Percentiles rank a stretch among this genome's conserved stretches.
phyloP scores from a whole-genome alignment of 2,797 vertebrate species.

The Hoplostethus atlanticus region DNA sequence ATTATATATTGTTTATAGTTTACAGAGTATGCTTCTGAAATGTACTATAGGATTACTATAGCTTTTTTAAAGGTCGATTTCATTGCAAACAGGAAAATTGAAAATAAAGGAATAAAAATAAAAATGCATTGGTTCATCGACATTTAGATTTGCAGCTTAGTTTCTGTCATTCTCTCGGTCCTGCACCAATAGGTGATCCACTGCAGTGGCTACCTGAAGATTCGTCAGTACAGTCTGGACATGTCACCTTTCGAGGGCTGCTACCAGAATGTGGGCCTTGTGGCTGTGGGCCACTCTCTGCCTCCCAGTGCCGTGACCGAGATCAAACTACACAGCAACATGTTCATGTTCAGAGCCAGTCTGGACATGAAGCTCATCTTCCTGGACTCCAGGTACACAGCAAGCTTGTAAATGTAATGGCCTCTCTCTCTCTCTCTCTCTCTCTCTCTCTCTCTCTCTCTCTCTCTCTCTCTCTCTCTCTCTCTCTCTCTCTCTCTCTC shows the following conservation, averaged over 20 bases:
- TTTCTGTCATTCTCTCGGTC: not conserved
- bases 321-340: constrained; percentile 99
- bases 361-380: constrained; percentile 99
- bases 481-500: too few relatives aligned
- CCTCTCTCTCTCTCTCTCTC: too few relatives aligned
- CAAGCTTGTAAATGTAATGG: not conserved
- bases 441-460: too few relatives aligned
- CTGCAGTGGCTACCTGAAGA: constrained; percentile 98
- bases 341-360: constrained; percentile 99
- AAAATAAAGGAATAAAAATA: too few relatives aligned
- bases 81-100: too few relatives aligned
- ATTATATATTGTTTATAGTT: too few relatives aligned
- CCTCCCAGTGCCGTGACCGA: constrained; percentile 97
- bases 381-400: constrained; percentile 93
- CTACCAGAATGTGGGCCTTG: constrained; percentile 98
- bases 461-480: too few relatives aligned
- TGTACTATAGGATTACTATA: too few relatives aligned
- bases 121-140: not conserved
- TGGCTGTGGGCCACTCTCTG: constrained; percentile 97
- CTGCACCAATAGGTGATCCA: constrained; percentile 91
- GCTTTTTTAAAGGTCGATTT: too few relatives aligned
- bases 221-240: constrained; percentile 97
- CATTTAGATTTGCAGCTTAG: not conserved
- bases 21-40: too few relatives aligned
- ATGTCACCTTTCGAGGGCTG: constrained; percentile 99